Evolutionary conservation across 2,113 vertebrate genomes (phyloP).

Genomic region (Neolamprologus falcicula): DNA sequence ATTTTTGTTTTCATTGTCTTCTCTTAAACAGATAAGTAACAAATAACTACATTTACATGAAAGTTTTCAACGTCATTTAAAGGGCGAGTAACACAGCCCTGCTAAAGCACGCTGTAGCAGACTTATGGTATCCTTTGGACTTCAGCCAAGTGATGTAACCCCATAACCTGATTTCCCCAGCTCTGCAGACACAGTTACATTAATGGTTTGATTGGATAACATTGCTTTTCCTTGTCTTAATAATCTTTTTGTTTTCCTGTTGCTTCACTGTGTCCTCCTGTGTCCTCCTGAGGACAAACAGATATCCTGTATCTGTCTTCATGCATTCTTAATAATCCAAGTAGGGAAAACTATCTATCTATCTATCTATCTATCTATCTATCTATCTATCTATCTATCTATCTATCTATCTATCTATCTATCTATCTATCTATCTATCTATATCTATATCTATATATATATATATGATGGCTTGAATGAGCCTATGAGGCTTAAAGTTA

Average conservation of each 20-base stretch:
- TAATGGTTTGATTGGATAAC: slow-evolving; percentile 5
- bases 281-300: background rate
- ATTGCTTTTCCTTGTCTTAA: background rate
- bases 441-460: no score
- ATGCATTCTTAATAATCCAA: background rate
- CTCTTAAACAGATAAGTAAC: background rate
- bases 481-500: no score
- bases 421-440: no score
- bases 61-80: background rate
- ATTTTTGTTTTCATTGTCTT: background rate
- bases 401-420: no score
- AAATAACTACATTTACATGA: background rate
- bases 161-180: slow-evolving; percentile 1
- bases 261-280: background rate
- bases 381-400: no score
- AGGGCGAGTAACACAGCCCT: background rate
- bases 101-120: background rate
- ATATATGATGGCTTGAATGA: no score
- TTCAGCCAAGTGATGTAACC: slow-evolving; percentile 16
- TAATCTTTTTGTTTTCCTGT: slow-evolving; percentile 1
- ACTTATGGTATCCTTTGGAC: background rate
- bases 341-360: no score
- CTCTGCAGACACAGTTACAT: background rate
- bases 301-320: background rate
- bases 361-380: no score